Evolutionary conservation across 2,888 invertebrate species (phyloP), one percentile per base, ranked within the genome.

Genomic region (Apamea anceps): DNA sequence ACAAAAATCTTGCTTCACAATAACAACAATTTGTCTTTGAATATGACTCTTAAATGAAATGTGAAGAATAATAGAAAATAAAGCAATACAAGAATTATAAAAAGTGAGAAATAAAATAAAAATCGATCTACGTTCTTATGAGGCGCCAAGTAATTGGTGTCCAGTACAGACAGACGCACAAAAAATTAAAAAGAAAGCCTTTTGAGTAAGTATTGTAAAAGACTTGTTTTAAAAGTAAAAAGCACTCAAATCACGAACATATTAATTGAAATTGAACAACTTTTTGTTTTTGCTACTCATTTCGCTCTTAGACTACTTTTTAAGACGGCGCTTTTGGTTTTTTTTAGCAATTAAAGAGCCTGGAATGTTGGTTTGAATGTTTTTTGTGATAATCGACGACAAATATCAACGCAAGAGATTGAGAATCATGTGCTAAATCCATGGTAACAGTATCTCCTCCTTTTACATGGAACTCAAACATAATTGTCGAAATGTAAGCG

Each of bases 161-260:
- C 67, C 60, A 57, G 71, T 60, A 76, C 67, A 75, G 28, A 45
- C 37, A 65, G 32, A 21, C 32, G 25, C 45, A 66, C 68, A 79
- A 79, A 75, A 54, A 85, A 85, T 75, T 63, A 77, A 37, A 75
- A 85, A 48, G 72, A 85, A 85, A 79, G 42, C 66, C 51, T 54
- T 84, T 75, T 81, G 63, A 32, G 28, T 68, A 32, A 7, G 63
- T 82, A 18, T 25, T 54, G 15, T 48, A 45, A 76, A 68, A 25
- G 37, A 76, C 15, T 75, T 75, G 45, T 82, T 79, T 77, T 54
- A 28, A 77, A 67, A 82, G 72, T 76, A 42, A 79, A 78, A 79
- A 85, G 62, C 79, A 75, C 76, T 85, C 76, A 66, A 85, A 82
- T 75, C 63, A 74, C 0, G n/a, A 18, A 65, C 48, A 8, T 83